A percentile compares a stretch with the other conserved stretches of the same genome.
These are phyloP conservation scores for Grallaria varia DNA, from an alignment of 2,113 vertebrate genomes.

Conservation along the genomic window DNA sequence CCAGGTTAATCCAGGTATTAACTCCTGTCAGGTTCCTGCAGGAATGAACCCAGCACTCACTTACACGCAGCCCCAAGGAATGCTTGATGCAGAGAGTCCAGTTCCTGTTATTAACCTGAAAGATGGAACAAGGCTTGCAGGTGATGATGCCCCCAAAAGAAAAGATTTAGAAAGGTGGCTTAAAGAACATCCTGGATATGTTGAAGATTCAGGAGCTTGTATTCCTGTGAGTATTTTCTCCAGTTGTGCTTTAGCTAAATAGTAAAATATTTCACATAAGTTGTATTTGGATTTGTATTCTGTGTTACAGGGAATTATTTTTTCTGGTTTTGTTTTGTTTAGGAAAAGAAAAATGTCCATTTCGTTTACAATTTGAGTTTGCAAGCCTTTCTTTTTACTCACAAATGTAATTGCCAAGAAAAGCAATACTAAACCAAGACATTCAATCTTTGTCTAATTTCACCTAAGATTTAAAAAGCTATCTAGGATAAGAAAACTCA, in stretches of 20 bases:
- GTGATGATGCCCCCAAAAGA: constrained; percentile 92
- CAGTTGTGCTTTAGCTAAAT: background rate
- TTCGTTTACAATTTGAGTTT: background rate
- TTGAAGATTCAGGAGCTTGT: constrained; percentile 93
- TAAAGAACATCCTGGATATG: constrained; percentile 92
- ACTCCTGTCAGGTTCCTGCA: constrained; percentile 79
- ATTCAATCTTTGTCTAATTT: background rate
- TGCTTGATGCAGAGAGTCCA: constrained; percentile 85
- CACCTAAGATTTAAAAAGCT: background rate
- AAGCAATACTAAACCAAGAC: background rate
- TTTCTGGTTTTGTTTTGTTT: background rate
- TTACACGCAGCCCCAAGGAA: constrained; percentile 72
- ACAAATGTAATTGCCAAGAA: background rate
- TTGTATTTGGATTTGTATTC: background rate
- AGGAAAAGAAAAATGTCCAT: background rate
- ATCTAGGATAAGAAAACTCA: background rate
- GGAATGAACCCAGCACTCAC: constrained; percentile 67
- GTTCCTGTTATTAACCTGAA: constrained; percentile 97
- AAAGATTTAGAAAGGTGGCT: constrained; percentile 95
- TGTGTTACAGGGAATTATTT: background rate
- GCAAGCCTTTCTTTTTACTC: background rate
- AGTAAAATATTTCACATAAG: background rate
- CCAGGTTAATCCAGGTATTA: constrained; percentile 83
- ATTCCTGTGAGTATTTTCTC: constrained; percentile 84
- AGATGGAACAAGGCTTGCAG: constrained; percentile 94